A percentile compares a stretch with the other conserved stretches of the same genome.
These are phyloP conservation scores for Zaprionus tsacasi DNA, from an alignment of 1,140 invertebrate genomes.

Conservation along the genomic window DNA sequence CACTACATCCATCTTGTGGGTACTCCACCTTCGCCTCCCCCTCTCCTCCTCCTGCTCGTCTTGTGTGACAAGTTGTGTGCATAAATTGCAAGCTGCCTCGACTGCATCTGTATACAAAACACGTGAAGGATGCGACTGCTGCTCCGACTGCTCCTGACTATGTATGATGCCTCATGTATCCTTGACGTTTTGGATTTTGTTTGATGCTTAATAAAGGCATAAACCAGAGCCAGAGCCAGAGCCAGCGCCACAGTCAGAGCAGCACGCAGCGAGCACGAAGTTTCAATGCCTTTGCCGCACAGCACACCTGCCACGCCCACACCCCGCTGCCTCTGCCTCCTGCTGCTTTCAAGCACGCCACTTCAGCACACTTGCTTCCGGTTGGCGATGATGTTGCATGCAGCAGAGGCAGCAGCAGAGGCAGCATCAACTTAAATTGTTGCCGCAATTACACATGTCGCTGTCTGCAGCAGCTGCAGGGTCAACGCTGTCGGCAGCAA, in stretches of 20 bases:
- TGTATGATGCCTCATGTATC: slow-evolving; percentile 65
- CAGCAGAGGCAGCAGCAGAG: slow-evolving; percentile 26
- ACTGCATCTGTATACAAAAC: slow-evolving; percentile 72
- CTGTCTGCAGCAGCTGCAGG: slow-evolving; percentile 71
- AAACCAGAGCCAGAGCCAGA: slow-evolving; percentile 47
- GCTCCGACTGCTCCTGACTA: slow-evolving; percentile 62
- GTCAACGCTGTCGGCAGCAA: slow-evolving; percentile 66
- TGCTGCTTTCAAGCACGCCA: slow-evolving; percentile 39
- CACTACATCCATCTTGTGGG: slow-evolving; percentile 27
- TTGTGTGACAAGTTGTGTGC: slow-evolving; percentile 77
- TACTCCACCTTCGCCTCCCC: slow-evolving; percentile 2
- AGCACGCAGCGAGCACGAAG: slow-evolving; percentile 35
- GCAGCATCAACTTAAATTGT: slow-evolving; percentile 69
- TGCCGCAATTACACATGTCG: slow-evolving; percentile 79
- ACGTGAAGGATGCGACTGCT: slow-evolving; percentile 72
- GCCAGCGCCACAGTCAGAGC: slow-evolving; percentile 8
- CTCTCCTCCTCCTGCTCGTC: slow-evolving; percentile 14
- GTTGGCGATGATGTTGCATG: slow-evolving; percentile 69
- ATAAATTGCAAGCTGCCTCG: slow-evolving; percentile 78
- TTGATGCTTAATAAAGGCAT: slow-evolving; percentile 81
- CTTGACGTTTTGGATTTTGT: slow-evolving; percentile 80
- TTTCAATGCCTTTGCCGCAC: slow-evolving; percentile 54
- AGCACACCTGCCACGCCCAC: slow-evolving; percentile 7
- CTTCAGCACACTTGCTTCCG: slow-evolving; percentile 68
- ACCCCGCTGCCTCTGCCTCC: neutral